Base-by-base conservation (phyloP, 2,888 invertebrate species). In the Drosophila paracracens region DNA sequence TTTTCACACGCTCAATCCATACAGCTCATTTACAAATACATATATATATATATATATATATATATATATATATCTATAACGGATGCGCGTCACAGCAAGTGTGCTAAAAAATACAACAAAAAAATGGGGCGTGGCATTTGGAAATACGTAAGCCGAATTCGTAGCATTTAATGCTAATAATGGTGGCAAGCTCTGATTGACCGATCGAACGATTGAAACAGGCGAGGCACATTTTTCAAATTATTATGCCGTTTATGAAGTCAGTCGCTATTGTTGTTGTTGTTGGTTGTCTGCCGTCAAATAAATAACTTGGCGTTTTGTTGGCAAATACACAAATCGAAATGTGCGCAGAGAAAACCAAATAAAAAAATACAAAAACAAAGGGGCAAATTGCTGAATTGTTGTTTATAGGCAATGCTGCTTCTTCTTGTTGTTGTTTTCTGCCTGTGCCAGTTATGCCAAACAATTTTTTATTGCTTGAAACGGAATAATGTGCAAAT, bases 1-100 rank as follows among this genome's bases (percentile, higher is more conserved):
- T 90, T 86, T 86, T 86, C 85, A 86, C 85, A 86, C 85, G 90
- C 86, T 85, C 81, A 74, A 77, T 56, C 71, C 43, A 50, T 60
- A 74, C 66, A 74, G 52, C 69, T 79, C 57, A 63, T 70, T 51
- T 43, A 63, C 21, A 27, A 57, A 43, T 16, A 57, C 18, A 11
- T 54, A 59, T 48, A n/a, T 33, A 29, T 21, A 21, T 57, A 25
- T 31, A 10, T 46, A 25, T 50, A n/a, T n/a, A 11, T 54, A 59
- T 48, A n/a, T 33, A 29, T 21, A 21, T 57, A 25, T 31, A 10
- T 46, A 25, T 50, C 63, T 36, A 38, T 67, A 62, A 61, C 83
- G 83, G 83, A 84, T 84, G 81, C 73, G 81, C 83, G 83, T 89
- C 83, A 85, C 53, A 53, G 38, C 70, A 74, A 85, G 67, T 80